Base-by-base conservation (phyloP, 2,113 vertebrate species). In the Petrocephalus zakoni region DNA sequence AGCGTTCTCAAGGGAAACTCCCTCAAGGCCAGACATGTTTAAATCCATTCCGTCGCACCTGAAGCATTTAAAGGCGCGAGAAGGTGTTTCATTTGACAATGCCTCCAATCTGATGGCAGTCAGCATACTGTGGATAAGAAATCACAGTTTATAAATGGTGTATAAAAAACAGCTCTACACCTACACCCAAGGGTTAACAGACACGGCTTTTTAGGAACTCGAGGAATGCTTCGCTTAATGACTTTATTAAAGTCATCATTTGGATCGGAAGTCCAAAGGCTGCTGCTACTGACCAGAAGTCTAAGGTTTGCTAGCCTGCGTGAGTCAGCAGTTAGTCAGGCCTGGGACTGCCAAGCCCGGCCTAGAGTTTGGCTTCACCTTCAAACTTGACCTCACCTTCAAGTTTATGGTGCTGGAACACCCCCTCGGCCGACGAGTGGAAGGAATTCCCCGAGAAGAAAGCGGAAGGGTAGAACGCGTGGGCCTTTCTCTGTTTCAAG, bases 401-500 rank as follows among this genome's bases (percentile, higher is more conserved):
- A 47, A 97, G 97, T 25, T 98, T 98, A 91, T 97, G 97, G 91
- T 97, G 97, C 90, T 96, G 97, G 88, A 97, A 92, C 0, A 95
- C 89, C 89, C 96, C 93, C 37, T 99, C 97, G 0, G 96, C 93
- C 90, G 97, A 95, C 34, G 96, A 93, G 90, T 97, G 96, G 89
- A 99, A 95, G n/a, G 98, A 97, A 92, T 97, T 98, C 87, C 97
- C 97, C 0, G 97, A 96, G 89, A 97, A 98, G 92, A 97, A 99
- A 75, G 96, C 94, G 0, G 97, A 96, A n/a, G 97, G 96, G 91
- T 97, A 97, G 89, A 97, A 95, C 8, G 90, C 87, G 13, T 94
- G 96, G 52, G 97, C 93, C 93, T 99, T 99, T 92, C 98, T 97
- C 94, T 98, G 97, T 95, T 99, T 99, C 94, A 99, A 94, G 92